phyloP scores from a whole-genome alignment of 2,113 vertebrate species.

The Actenoides lindsayi region DNA sequence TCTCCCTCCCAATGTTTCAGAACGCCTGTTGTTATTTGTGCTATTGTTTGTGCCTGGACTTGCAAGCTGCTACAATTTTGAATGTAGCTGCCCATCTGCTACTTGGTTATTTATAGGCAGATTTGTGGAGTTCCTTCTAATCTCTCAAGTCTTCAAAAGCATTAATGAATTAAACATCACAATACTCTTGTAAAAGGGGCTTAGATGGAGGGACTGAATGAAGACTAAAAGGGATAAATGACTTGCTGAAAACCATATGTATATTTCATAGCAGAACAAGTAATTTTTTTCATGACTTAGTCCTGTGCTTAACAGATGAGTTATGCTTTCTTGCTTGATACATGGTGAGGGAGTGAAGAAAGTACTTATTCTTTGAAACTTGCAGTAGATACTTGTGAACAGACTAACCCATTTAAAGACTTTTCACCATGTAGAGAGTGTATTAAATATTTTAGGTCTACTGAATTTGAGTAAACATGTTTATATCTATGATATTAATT shows the following conservation, averaged over 20 bases:
- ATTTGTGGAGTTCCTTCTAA: slow-evolving; percentile 37
- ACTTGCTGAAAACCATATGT: slow-evolving; percentile 22
- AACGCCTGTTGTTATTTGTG: not conserved
- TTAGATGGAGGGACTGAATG: slow-evolving; percentile 29
- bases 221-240: slow-evolving; percentile 34
- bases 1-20: not conserved
- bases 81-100: slow-evolving; percentile 46
- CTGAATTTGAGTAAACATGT: not conserved
- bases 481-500: not conserved
- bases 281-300: not conserved
- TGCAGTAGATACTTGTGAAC: not conserved
- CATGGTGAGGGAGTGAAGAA: not conserved
- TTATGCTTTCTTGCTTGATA: not conserved
- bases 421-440: not conserved
- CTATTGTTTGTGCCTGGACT: slow-evolving; percentile 35
- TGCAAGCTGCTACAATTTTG: slow-evolving; percentile 42
- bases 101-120: slow-evolving; percentile 43
- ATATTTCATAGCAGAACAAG: slow-evolving; percentile 24
- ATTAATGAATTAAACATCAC: slow-evolving; percentile 67
- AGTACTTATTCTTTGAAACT: not conserved
- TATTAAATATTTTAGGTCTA: not conserved
- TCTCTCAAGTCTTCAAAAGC: slow-evolving; percentile 38
- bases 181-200: slow-evolving; percentile 13
- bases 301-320: not conserved
- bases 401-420: not conserved